Evolutionary conservation across 2,888 invertebrate species (phyloP).

Genomic region (Adineta ricciae): DNA sequence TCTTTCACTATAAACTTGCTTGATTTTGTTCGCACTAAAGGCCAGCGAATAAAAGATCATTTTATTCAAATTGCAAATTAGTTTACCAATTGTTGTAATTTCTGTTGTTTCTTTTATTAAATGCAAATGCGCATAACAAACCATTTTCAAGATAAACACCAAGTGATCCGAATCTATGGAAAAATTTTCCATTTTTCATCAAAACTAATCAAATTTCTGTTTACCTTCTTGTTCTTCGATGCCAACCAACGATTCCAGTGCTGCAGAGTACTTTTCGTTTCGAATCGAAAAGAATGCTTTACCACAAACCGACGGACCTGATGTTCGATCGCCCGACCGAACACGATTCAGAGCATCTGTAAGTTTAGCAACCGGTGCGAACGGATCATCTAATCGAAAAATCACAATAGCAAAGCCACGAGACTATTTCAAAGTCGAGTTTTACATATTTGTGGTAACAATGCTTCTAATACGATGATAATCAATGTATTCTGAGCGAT

Average conservation of each 20-base stretch:
- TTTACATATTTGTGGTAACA: background rate
- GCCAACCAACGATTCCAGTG: background rate
- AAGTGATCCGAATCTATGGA: background rate
- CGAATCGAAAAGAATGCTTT: background rate
- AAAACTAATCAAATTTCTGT: background rate
- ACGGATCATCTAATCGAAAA: background rate
- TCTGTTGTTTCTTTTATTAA: background rate
- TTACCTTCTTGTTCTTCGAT: background rate
- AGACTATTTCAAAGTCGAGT: background rate
- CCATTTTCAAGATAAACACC: background rate
- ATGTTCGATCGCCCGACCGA: background rate
- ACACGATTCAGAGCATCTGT: background rate
- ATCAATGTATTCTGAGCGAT: background rate
- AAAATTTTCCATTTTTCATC: background rate
- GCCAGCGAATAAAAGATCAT: too few species aligned
- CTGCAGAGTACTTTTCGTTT: background rate
- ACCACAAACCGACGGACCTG: background rate
- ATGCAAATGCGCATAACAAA: background rate
- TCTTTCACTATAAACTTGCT: background rate
- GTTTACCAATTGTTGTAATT: background rate
- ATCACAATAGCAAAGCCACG: background rate
- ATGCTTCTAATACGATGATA: background rate
- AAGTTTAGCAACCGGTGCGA: background rate
- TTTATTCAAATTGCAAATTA: background rate
- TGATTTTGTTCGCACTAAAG: background rate